Conservation (phyloP, 2,888 invertebrate genomes). For the Apotomis betuletana region DNA sequence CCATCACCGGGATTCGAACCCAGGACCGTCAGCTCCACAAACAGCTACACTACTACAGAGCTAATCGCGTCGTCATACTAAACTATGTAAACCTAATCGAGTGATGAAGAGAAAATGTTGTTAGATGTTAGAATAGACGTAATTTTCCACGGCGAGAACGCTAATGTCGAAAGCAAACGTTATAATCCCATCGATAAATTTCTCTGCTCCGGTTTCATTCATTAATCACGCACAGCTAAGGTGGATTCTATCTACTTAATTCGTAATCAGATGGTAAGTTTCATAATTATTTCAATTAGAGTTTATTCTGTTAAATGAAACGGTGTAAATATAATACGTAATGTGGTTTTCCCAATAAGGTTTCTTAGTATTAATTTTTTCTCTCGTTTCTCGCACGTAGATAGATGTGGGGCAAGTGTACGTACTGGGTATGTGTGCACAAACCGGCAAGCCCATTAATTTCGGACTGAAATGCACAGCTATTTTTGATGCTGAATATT, state of each 20-base stretch:
- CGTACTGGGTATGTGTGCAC: too few species aligned
- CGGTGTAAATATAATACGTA: neutral
- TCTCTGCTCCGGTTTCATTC: slow-evolving; percentile 37
- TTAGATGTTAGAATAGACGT: neutral
- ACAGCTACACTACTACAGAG: too few species aligned
- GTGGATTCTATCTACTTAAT: slow-evolving; percentile 22
- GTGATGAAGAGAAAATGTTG: slow-evolving; percentile 14
- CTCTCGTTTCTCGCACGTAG: too few species aligned
- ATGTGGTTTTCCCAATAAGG: neutral
- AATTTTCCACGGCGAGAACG: slow-evolving; percentile 11
- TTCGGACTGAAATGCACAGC: too few species aligned
- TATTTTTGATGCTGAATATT: too few species aligned
- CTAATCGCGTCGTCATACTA: too few species aligned
- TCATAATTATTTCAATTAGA: slow-evolving; percentile 8
- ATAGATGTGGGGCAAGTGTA: too few species aligned
- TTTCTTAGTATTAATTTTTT: too few species aligned
- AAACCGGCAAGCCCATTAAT: too few species aligned
- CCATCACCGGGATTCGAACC: too few species aligned
- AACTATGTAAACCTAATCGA: too few species aligned
- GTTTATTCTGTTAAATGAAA: slow-evolving; percentile 1
- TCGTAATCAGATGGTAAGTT: slow-evolving; percentile 14
- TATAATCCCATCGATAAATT: slow-evolving; percentile 36
- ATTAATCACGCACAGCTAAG: slow-evolving; percentile 29
- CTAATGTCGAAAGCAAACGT: slow-evolving; percentile 34
- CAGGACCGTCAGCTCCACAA: too few species aligned